Base-by-base conservation (phyloP, 2,888 invertebrate species). In the Mesoligia furuncula region DNA sequence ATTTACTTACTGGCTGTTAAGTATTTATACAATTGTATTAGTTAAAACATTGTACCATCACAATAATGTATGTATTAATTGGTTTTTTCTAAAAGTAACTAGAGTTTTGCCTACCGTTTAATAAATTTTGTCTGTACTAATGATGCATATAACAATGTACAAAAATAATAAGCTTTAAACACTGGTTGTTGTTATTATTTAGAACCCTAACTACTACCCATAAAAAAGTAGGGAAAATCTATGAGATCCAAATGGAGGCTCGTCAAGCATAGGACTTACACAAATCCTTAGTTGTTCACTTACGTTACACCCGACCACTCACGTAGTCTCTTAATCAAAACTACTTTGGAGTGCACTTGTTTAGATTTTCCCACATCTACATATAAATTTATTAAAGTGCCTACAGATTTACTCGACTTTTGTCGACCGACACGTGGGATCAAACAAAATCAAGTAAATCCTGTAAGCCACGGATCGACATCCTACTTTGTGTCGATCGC, bases 131-230 rank as follows among this genome's bases (percentile, higher is more conserved):
- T 94, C 92, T 92, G 87, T 93, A 96, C 95, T 95, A 95, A 95
- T 95, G 89, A 92, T 90, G 94, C 95, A 91, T 95, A 93, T 95
- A 96, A 96, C 93, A 94, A 91, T 94, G 95, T 96, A 95, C 94
- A 96, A 96, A 96, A 95, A 95, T 95, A 95, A 96, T 94, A 96
- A 95, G 96, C 96, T 96, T 96, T 96, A 96, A 96, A 95, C 91
- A 93, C 92, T 91, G 79, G 77, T 79, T 73, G 78, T 87, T 88
- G 80, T 90, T 89, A 83, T 92, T 90, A 85, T 91, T 89, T 87
- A 54, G 8, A 9, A 62, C 20, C 45, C n/a, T 65, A 24, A 48
- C 48, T 27, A n/a, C 7, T 7, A 51, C 8, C 6, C 31, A 31
- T 9, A 24, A 15, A 24, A 39, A 24, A 0, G 20, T 15, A 31